Evolutionary conservation across 2,113 vertebrate species (phyloP).

Genomic region (Harpagus bidentatus): DNA sequence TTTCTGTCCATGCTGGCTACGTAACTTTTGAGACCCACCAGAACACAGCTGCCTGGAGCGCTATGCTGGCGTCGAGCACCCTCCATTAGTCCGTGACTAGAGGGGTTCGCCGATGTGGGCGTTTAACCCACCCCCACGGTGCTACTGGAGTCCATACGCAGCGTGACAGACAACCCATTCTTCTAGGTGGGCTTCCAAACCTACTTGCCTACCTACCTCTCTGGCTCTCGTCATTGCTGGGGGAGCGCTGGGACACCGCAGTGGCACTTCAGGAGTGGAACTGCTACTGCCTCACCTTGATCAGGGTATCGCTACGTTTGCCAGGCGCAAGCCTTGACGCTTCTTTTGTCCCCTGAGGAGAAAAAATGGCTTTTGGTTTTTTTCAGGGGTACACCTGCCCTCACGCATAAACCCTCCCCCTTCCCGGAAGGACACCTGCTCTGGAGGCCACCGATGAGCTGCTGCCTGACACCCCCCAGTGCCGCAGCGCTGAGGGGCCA

Average conservation of each 20-base stretch:
- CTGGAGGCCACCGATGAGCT: neutral
- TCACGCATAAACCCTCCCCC: accelerated
- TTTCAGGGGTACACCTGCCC: no score
- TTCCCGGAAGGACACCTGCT: neutral
- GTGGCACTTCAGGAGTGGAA: neutral
- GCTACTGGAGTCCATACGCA: neutral
- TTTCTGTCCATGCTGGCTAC: neutral
- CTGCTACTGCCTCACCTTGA: neutral
- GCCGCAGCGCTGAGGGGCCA: neutral
- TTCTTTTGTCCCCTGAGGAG: neutral
- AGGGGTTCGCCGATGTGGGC: neutral
- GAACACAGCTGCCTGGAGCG: accelerated
- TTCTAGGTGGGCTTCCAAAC: neutral
- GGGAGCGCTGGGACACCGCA: neutral
- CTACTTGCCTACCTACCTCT: accelerated
- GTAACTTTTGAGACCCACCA: neutral
- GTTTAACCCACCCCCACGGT: accelerated
- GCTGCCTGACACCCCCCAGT: accelerated
- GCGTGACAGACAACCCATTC: neutral
- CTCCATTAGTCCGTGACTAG: accelerated
- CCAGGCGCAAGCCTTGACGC: neutral
- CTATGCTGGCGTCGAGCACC: no score
- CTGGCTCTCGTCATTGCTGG: neutral
- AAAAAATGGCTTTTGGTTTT: neutral
- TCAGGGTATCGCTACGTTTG: neutral